Evolutionary conservation across 2,797 vertebrate genomes (phyloP).

Genomic region (Paratrypauchen microcephalus): DNA sequence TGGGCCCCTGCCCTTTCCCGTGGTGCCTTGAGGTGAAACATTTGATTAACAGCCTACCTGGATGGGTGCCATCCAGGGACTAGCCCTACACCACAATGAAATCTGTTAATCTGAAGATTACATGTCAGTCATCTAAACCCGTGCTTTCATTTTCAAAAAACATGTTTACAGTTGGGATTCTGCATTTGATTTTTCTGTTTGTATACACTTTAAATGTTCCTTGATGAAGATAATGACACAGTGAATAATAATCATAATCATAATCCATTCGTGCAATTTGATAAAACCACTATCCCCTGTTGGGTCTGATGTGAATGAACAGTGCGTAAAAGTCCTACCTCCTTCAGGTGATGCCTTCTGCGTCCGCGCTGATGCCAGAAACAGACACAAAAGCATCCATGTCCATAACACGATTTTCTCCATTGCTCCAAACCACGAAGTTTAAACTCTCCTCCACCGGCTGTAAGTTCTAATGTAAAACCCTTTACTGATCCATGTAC

Average conservation of each 20-base stretch:
- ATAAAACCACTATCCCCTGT: neutral
- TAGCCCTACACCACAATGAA: constrained; percentile 42
- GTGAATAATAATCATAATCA: too few species aligned
- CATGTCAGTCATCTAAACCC: too few species aligned
- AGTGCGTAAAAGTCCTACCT: constrained; percentile 63
- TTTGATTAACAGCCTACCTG: constrained; percentile 44
- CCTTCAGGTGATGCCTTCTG: constrained; percentile 66
- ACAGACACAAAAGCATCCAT: constrained; percentile 59
- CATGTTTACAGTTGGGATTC: neutral
- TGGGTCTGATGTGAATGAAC: neutral
- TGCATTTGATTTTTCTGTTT: neutral
- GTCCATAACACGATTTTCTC: constrained; percentile 43
- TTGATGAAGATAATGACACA: neutral
- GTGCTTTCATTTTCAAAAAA: too few species aligned
- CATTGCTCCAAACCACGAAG: constrained; percentile 46
- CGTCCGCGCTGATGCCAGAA: constrained; percentile 38
- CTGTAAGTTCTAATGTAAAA: constrained; percentile 12
- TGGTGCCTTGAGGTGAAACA: constrained; percentile 24
- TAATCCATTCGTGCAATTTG: neutral
- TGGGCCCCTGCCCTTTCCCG: neutral
- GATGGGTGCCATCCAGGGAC: constrained; percentile 48
- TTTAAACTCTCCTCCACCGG: constrained; percentile 7
- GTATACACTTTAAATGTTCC: neutral
- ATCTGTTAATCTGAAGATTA: too few species aligned
- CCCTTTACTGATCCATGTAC: constrained; percentile 36